These are phyloP conservation scores for Cladopsammia gracilis DNA, from an alignment of 64 coral and sea anemone genomes.

Conservation along the genomic window DNA sequence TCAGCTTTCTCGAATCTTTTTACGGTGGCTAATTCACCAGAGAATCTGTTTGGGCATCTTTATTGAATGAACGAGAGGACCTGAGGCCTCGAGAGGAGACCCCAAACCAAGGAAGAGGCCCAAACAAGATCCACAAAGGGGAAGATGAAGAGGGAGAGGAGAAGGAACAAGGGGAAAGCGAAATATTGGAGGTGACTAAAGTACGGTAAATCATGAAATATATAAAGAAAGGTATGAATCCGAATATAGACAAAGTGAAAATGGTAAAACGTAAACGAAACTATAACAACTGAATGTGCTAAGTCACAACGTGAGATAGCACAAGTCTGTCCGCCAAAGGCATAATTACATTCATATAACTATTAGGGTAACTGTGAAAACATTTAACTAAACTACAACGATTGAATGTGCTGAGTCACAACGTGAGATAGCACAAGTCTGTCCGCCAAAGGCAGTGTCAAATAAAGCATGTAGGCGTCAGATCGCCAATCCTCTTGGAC, in stretches of 20 bases:
- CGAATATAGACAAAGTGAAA: no score
- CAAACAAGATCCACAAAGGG: constrained; percentile 19
- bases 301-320: neutral
- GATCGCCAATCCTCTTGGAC: constrained; percentile 35
- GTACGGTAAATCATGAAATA: neutral
- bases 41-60: constrained; percentile 30
- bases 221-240: neutral
- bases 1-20: no score
- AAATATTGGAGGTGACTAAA: neutral
- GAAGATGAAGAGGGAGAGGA: no score
- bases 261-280: no score
- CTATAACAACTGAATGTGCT: no score
- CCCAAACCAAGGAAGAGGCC: neutral
- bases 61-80: neutral
- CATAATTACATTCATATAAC: neutral
- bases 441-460: constrained; percentile 22
- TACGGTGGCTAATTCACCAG: no score
- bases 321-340: neutral
- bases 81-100: neutral
- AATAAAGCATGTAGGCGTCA: constrained; percentile 48
- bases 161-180: no score
- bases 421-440: neutral
- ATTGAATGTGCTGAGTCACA: neutral
- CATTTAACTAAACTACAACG: neutral
- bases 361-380: neutral